Evolutionary conservation across 2,888 invertebrate species (phyloP).

Genomic region (Andrena bucephala): DNA sequence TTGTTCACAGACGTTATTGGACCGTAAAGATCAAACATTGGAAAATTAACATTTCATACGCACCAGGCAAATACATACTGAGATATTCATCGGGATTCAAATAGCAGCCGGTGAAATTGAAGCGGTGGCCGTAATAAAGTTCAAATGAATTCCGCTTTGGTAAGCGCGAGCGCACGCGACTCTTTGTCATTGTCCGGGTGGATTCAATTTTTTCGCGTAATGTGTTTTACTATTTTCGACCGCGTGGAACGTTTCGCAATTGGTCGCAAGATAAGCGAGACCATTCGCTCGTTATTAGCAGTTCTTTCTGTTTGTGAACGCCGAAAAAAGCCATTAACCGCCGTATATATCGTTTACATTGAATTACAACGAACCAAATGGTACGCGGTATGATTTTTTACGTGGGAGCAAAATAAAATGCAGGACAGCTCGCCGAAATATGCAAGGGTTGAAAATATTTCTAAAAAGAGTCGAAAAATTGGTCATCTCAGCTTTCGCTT

Average conservation of each 20-base stretch:
- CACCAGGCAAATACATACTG: background rate
- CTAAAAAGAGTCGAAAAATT: background rate
- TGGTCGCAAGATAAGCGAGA: background rate
- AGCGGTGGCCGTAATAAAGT: background rate
- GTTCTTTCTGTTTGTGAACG: background rate
- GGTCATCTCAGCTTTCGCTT: background rate
- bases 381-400: background rate
- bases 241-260: constrained; percentile 9
- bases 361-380: background rate
- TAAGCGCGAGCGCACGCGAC: background rate
- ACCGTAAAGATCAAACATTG: background rate
- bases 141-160: constrained; percentile 4
- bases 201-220: constrained; percentile 5
- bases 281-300: constrained; percentile 7
- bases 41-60: constrained; percentile 1
- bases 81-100: background rate
- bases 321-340: background rate
- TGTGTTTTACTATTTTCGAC: background rate
- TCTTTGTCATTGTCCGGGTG: background rate
- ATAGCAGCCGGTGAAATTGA: background rate
- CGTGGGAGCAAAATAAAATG: background rate
- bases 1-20: background rate
- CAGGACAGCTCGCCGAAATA: background rate
- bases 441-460: background rate
- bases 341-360: background rate